Evolutionary conservation across 2,888 invertebrate genomes (phyloP), one percentile per base, ranked within the genome.

Genomic region (Sthenelais limicola): DNA sequence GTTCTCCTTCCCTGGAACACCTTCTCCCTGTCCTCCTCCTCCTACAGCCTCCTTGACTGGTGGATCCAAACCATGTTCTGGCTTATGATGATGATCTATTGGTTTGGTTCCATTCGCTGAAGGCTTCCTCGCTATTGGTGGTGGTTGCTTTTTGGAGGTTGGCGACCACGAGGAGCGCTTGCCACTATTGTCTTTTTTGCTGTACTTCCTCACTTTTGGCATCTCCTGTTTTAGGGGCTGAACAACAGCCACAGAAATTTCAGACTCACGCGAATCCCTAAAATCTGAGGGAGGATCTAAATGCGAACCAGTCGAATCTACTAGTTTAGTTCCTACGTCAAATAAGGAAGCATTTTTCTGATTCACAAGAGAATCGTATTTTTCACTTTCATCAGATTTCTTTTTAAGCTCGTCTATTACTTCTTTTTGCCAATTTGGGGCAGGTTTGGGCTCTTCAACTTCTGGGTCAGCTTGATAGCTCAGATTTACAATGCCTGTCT

Each of bases 241-340:
- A 35, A 70, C 70, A 5, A 70, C 70, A 1, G 70, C 70, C 24
- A 70, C 43, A 1, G 70, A 38, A 7, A 51, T 52, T 21, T 70
- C 70, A n/a, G 54, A 54, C 28, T 70, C 70, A 7, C 56, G 38
- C 1, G 54, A 54, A 47, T 70, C 70, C 4, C 54, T n/a, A 47
- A 70, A 70, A n/a, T 70, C 70, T 18, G 70, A 51, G 0, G 70
- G 70, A 18, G 70, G 70, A 26, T 70, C 70, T 38, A 70, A 3
- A 3, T 51, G 51, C 9, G 56, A 52, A 7, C 33, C 26, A 15
- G 26, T 38, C 15, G 32, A 33, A 24, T 66, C 66, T 15, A 47
- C 21, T 9, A 21, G 1, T 9, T 67, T 67, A 30, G 43, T 67
- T 3, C 48, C 67, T 26, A 48, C 43, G 26, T 21, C 48, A 28